These are phyloP conservation scores for Falcunculus frontatus DNA, from an alignment of 2,113 vertebrate species.

Conservation along the genomic window DNA sequence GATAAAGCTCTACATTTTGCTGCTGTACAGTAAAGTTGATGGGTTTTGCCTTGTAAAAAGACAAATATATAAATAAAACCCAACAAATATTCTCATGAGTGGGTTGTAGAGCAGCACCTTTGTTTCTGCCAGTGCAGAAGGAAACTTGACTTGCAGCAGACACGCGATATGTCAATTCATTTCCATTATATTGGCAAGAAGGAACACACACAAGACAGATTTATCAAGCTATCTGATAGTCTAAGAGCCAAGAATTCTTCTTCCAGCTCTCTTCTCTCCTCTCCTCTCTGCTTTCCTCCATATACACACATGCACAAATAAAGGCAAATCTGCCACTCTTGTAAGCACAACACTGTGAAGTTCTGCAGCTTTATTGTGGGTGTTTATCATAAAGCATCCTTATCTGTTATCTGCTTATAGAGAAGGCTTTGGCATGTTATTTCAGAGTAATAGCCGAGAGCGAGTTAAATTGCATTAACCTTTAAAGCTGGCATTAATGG, in stretches of 20 bases:
- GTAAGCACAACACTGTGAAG: slow-evolving; percentile 14
- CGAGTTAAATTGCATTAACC: slow-evolving; percentile 69
- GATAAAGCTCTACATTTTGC: background rate
- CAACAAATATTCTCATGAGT: background rate
- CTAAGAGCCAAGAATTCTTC: slow-evolving; percentile 25
- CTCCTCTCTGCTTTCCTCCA: background rate
- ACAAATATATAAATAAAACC: slow-evolving; percentile 11
- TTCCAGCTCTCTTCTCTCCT: background rate
- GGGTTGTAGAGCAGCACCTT: background rate
- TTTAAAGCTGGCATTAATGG: slow-evolving; percentile 66
- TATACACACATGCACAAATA: background rate
- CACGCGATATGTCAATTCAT: background rate
- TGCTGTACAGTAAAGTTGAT: background rate
- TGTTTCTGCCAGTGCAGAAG: background rate
- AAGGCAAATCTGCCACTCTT: slow-evolving; percentile 45
- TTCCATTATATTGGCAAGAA: slow-evolving; percentile 41
- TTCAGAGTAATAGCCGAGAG: slow-evolving; percentile 50
- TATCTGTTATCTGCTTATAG: slow-evolving; percentile 55
- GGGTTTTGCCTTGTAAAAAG: background rate
- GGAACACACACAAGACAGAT: slow-evolving; percentile 24
- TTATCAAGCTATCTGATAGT: slow-evolving; percentile 51
- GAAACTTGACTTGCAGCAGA: slow-evolving; percentile 10
- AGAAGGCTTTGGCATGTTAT: slow-evolving; percentile 45
- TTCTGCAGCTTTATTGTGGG: slow-evolving; percentile 44
- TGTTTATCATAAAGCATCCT: slow-evolving; percentile 62